Evolutionary conservation across 35 echinoderm and acorn worm genomes (phyloP).

Genomic region (Ophiothrix spiculata): DNA sequence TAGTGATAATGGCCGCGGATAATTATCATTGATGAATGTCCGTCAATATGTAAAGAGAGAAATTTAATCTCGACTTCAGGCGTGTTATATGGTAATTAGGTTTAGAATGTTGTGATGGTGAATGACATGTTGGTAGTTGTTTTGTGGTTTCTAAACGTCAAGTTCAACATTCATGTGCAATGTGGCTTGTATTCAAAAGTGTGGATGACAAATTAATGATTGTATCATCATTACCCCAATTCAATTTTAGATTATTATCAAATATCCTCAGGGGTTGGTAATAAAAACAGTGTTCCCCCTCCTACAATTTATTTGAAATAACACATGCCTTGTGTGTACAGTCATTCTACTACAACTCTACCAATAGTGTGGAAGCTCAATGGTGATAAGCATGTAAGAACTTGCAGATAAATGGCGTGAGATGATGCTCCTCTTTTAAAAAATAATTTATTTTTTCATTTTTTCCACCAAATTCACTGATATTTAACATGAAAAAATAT

Average conservation of each 20-base stretch:
- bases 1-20: neutral
- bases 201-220: neutral
- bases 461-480: too few species aligned
- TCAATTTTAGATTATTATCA: neutral
- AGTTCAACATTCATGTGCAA: too few species aligned
- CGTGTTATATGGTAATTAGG: neutral
- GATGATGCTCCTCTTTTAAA: neutral
- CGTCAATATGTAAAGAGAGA: neutral
- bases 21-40: neutral
- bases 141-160: too few species aligned
- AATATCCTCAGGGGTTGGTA: neutral
- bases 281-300: neutral
- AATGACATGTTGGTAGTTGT: too few species aligned
- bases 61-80: neutral
- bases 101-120: neutral
- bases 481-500: too few species aligned
- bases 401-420: neutral
- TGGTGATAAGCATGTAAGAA: neutral
- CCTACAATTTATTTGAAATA: neutral
- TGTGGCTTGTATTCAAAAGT: neutral
- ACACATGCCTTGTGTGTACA: neutral
- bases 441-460: neutral
- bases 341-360: too few species aligned
- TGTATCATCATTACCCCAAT: neutral
- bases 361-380: neutral